These are phyloP conservation scores for Brenthis hecate DNA, from an alignment of 2,888 invertebrate species.

Conservation along the genomic window DNA sequence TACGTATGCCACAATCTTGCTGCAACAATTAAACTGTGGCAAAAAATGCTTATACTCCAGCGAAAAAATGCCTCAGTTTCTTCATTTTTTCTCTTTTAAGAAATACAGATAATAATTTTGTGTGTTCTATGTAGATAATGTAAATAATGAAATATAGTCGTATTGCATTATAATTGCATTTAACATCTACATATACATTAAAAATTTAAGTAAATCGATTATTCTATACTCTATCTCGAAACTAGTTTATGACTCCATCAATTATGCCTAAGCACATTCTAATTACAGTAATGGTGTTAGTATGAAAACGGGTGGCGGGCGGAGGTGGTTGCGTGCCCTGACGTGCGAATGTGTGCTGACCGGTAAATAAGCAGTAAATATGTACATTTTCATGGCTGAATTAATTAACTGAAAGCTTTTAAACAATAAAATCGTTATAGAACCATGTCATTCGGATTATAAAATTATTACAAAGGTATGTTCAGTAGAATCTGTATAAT, in stretches of 20 bases:
- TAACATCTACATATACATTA: slow-evolving; percentile 13
- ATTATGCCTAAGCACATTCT: slow-evolving; percentile 80
- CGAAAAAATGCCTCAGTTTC: background rate
- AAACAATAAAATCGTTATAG: slow-evolving; percentile 44
- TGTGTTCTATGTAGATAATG: background rate
- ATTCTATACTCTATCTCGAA: slow-evolving; percentile 34
- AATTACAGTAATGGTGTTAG: slow-evolving; percentile 80
- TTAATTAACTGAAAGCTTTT: slow-evolving; percentile 48
- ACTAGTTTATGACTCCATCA: slow-evolving; percentile 69
- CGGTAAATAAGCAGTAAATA: slow-evolving; percentile 52
- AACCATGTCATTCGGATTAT: slow-evolving; percentile 27
- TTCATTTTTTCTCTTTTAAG: background rate
- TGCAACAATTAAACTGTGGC: too few relatives aligned
- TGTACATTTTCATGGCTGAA: slow-evolving; percentile 44
- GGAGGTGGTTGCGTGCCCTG: slow-evolving; percentile 57
- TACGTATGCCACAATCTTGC: too few relatives aligned
- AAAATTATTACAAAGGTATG: slow-evolving; percentile 36
- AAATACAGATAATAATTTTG: background rate
- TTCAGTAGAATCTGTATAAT: slow-evolving; percentile 23
- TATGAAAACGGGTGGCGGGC: slow-evolving; percentile 60
- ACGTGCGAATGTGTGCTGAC: slow-evolving; percentile 58
- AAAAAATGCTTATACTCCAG: background rate
- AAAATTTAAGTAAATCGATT: slow-evolving; percentile 36
- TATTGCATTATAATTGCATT: slow-evolving; percentile 8
- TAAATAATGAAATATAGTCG: background rate